phyloP scores from a whole-genome alignment of 1,140 invertebrate genomes.

The Neoseiulus cucumeris region DNA sequence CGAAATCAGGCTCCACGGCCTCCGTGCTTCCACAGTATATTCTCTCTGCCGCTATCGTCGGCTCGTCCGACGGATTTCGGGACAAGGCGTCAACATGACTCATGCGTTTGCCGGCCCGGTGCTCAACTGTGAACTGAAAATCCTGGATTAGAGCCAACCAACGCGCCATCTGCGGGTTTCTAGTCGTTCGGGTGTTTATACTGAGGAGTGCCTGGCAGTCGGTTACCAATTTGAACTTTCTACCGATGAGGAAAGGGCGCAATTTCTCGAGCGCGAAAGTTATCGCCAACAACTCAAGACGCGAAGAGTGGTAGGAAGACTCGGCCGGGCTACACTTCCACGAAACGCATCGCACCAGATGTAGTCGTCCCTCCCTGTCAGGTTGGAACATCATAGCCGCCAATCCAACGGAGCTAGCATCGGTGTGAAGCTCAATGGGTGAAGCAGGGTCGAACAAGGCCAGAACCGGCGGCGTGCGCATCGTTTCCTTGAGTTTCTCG shows the following conservation, averaged over 20 bases:
- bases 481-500: conserved; percentile 17
- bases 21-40: too few relatives aligned
- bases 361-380: neutral
- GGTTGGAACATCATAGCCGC: conserved; percentile 8
- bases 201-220: too few relatives aligned
- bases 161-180: neutral
- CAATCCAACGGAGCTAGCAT: conserved; percentile 1
- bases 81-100: neutral
- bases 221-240: too few relatives aligned
- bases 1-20: too few relatives aligned
- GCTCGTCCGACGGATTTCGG: neutral
- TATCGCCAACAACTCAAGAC: conserved; percentile 11
- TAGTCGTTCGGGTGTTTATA: too few relatives aligned
- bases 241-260: conserved; percentile 3
- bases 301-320: neutral
- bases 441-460: conserved; percentile 19
- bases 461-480: conserved; percentile 18
- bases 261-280: conserved; percentile 13
- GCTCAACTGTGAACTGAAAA: neutral
- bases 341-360: conserved; percentile 12
- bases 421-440: conserved; percentile 18
- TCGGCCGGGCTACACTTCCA: neutral
- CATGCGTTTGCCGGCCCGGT: neutral
- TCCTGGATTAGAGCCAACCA: neutral
- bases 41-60: too few relatives aligned